phyloP scores from a whole-genome alignment of 1,140 invertebrate genomes.

The Zelostemma sp. region DNA sequence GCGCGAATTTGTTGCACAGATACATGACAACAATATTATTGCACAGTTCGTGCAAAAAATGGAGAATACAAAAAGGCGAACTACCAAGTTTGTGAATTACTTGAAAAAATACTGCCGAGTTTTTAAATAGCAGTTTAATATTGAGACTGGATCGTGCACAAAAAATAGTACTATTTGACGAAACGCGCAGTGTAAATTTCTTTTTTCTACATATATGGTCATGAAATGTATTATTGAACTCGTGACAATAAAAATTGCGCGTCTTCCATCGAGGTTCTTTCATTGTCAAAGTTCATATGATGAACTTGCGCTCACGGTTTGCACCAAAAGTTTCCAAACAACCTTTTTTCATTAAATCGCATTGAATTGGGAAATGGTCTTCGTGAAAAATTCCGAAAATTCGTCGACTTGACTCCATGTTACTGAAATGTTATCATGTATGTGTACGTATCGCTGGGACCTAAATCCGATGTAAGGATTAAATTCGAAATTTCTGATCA shows the following conservation, averaged over 20 bases:
- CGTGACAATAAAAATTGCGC: constrained; percentile 50
- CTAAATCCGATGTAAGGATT: constrained; percentile 25
- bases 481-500: constrained; percentile 27
- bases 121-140: neutral
- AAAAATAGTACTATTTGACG: neutral
- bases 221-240: constrained; percentile 27
- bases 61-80: constrained; percentile 10
- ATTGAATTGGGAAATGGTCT: too few species aligned
- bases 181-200: too few species aligned
- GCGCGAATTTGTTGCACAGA: constrained; percentile 46
- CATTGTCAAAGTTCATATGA: constrained; percentile 46
- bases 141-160: neutral
- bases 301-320: constrained; percentile 27
- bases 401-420: constrained; percentile 43
- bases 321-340: too few species aligned
- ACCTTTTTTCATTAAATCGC: too few species aligned
- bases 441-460: constrained; percentile 45
- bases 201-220: neutral
- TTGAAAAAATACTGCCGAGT: too few species aligned
- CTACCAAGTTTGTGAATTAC: too few species aligned
- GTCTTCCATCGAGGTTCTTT: constrained; percentile 45
- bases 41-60: constrained; percentile 16
- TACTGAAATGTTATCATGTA: constrained; percentile 45
- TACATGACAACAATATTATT: constrained; percentile 28
- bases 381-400: constrained; percentile 1